These are phyloP conservation scores for Heliconius erato DNA, from an alignment of 2,888 invertebrate genomes.

Conservation along the genomic window DNA sequence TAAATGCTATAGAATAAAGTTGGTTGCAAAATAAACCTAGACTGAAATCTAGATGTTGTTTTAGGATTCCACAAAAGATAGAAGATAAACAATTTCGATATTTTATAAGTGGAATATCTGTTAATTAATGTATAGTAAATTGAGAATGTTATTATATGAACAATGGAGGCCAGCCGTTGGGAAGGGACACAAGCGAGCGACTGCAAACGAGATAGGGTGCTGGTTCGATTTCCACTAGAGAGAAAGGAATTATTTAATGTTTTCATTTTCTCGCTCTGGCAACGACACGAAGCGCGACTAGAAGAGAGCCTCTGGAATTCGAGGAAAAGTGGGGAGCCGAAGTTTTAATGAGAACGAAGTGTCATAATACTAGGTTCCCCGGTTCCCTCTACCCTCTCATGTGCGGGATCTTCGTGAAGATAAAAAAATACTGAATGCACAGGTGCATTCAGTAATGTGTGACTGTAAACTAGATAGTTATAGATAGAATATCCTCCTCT, in stretches of 20 bases:
- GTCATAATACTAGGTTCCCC: neutral
- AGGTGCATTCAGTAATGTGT: too few relatives aligned
- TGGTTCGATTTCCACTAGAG: neutral
- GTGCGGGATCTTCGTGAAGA: neutral
- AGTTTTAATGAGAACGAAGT: neutral
- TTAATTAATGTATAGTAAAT: neutral
- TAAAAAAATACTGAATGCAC: neutral
- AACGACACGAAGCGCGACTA: too few relatives aligned
- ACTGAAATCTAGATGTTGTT: slow-evolving; percentile 35
- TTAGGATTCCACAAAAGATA: slow-evolving; percentile 36
- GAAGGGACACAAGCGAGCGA: too few relatives aligned
- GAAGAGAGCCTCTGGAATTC: too few relatives aligned
- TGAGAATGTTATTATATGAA: neutral
- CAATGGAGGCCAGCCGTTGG: neutral
- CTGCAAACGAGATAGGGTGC: too few relatives aligned
- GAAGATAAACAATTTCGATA: slow-evolving; percentile 24
- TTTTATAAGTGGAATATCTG: neutral
- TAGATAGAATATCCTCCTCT: too few relatives aligned
- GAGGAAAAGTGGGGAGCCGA: neutral
- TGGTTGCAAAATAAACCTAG: slow-evolving; percentile 33
- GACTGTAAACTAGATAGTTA: too few relatives aligned
- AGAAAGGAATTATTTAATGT: neutral
- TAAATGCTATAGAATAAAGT: slow-evolving; percentile 40
- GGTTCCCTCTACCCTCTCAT: neutral
- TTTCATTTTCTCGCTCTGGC: neutral